These are phyloP conservation scores for Cochlearius cochlearius DNA, from an alignment of 2,113 vertebrate genomes.

Conservation along the genomic window DNA sequence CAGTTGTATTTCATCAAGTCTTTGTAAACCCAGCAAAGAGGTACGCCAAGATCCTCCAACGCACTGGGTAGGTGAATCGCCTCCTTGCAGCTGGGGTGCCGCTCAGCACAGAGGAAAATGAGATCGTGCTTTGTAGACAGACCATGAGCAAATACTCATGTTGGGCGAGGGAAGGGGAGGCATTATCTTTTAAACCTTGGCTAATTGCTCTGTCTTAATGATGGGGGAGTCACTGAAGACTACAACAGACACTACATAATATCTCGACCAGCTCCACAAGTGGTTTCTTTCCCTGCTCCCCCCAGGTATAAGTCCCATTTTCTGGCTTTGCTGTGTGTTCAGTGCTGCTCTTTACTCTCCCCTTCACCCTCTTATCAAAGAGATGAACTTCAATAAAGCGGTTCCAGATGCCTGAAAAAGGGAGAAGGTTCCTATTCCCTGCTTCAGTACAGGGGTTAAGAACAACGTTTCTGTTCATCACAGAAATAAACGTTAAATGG, in stretches of 20 bases:
- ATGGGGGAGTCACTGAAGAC: neutral
- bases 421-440: neutral
- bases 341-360: neutral
- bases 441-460: constrained; percentile 22
- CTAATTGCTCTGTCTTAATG: neutral
- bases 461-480: constrained; percentile 37
- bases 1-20: neutral
- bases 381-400: neutral
- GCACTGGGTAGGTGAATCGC: neutral
- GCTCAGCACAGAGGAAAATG: neutral
- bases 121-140: neutral
- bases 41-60: neutral
- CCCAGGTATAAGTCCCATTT: accelerated
- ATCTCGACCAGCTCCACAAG: neutral
- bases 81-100: neutral
- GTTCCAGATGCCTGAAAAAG: neutral
- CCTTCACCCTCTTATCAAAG: neutral
- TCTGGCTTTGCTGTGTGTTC: neutral
- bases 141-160: neutral
- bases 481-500: constrained; percentile 42
- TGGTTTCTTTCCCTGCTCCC: neutral
- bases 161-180: too few species aligned
- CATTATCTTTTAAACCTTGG: neutral
- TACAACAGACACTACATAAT: neutral
- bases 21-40: neutral